Evolutionary conservation across 2,113 vertebrate genomes (phyloP), one percentile per base, ranked within the genome.

Genomic region (Thamnophis sirtalis): DNA sequence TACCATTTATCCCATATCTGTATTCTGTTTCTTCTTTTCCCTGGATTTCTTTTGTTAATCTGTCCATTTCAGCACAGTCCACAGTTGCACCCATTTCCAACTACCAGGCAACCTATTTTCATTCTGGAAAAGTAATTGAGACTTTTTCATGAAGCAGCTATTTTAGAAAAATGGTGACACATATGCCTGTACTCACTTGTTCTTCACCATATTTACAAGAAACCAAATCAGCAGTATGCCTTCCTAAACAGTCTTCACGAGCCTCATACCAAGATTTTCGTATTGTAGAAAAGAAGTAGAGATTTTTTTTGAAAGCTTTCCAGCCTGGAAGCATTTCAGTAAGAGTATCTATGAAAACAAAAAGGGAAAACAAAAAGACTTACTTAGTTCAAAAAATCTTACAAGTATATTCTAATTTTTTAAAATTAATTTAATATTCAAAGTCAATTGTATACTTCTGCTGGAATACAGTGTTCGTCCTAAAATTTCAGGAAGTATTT

Each of bases 201-300:
- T 43, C 43, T 43, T 43, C 43, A 43, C 43, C 43, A 43, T 43
- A 43, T 43, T 43, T 43, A 43, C 43, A 43, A 3, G 43, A 43
- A 43, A 43, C 43, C 43, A 43, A 43, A 43, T 43, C 43, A 2
- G 43, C 43, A 43, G 43, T 43, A 43, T 80, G 68, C 15, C 15
- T 38, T 38, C 2, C 0, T 38, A 21, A 7, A 80, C 68, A 80
- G 6, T 80, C 68, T 8, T 1, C 0, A 3, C 68, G 68, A 80
- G 68, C 5, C 0, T 2, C n/a, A 0, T 9, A 0, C 68, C 68
- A 80, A 38, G 0, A 3, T 80, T 80, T 80, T 7, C 1, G 6
- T 9, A 2, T 0, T 1, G 3, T 0, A 3, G 68, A 80, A 80
- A 80, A 80, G 15, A 3, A 80, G 21, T 80, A 80, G 33, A 80